These are phyloP conservation scores for Epiblema foenella DNA, from an alignment of 2,888 invertebrate genomes.

Conservation along the genomic window DNA sequence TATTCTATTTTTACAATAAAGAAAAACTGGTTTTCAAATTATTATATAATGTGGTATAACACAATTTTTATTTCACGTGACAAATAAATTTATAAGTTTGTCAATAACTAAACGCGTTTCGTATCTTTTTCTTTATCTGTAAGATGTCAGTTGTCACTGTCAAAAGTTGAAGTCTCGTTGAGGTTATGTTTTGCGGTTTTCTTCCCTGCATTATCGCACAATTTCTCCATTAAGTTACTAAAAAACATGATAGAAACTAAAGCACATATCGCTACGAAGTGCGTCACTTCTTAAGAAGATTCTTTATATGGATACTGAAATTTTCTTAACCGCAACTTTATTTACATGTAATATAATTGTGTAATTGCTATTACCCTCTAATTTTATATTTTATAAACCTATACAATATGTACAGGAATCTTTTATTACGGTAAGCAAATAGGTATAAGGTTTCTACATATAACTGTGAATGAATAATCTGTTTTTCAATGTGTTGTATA, in stretches of 20 bases:
- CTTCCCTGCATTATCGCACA: constrained; percentile 11
- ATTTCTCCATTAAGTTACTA: background rate
- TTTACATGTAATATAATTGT: constrained; percentile 26
- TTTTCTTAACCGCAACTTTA: constrained; percentile 19
- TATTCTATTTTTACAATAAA: no score
- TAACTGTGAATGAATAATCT: background rate
- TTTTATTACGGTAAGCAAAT: constrained; percentile 65
- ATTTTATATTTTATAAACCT: constrained; percentile 42
- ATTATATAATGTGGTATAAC: no score
- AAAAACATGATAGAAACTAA: constrained; percentile 10
- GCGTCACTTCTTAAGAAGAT: background rate
- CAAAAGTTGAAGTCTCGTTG: constrained; percentile 29
- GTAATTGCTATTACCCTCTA: constrained; percentile 17
- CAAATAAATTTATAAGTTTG: no score
- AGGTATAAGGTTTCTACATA: background rate
- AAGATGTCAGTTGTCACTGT: constrained; percentile 9
- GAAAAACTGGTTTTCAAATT: no score
- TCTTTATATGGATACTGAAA: background rate
- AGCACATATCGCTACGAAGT: background rate
- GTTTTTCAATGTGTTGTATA: constrained; percentile 15
- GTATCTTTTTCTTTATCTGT: no score
- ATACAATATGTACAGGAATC: constrained; percentile 65
- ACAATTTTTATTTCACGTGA: background rate
- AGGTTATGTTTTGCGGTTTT: constrained; percentile 37
- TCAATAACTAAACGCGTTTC: background rate